A percentile compares a stretch with the other conserved stretches of the same genome.
Evolutionary conservation across 2,888 invertebrate genomes (phyloP).

Genomic region (Eupithecia inturbata): DNA sequence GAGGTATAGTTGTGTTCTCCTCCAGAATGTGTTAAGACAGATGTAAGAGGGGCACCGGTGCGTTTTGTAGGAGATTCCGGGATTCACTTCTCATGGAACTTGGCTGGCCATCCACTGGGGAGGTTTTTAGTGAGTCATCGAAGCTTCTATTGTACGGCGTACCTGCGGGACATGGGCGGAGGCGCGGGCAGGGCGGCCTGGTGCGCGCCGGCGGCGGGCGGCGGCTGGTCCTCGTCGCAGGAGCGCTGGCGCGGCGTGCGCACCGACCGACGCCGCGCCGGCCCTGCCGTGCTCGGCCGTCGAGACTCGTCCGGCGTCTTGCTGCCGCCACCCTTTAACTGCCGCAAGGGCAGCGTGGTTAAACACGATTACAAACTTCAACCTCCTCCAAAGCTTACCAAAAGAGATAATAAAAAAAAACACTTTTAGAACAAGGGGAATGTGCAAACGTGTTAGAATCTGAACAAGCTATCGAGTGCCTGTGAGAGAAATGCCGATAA

Average conservation of each 20-base stretch:
- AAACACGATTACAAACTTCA: slow-evolving; percentile 52
- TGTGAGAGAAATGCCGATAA: slow-evolving; percentile 10
- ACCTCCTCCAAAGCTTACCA: slow-evolving; percentile 7
- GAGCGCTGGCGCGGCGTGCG: slow-evolving; percentile 90
- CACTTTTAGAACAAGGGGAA: slow-evolving; percentile 9
- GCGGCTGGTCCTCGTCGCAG: slow-evolving; percentile 89
- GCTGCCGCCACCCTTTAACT: slow-evolving; percentile 88
- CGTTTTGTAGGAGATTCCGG: no score
- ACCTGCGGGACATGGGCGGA: slow-evolving; percentile 89
- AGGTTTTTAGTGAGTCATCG: not conserved
- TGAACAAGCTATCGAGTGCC: slow-evolving; percentile 16
- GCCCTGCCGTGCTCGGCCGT: slow-evolving; percentile 86
- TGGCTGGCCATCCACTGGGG: not conserved
- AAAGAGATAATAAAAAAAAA: not conserved
- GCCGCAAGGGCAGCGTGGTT: slow-evolving; percentile 82
- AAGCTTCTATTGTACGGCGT: not conserved
- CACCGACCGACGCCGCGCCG: slow-evolving; percentile 84
- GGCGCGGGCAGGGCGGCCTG: slow-evolving; percentile 87
- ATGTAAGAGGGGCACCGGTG: no score
- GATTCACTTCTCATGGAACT: not conserved
- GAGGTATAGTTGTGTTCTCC: not conserved
- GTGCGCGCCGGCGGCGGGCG: slow-evolving; percentile 48
- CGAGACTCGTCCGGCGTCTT: slow-evolving; percentile 84
- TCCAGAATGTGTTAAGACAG: not conserved
- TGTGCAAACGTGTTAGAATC: slow-evolving; percentile 11